Conservation (phyloP, 2,113 vertebrate species). For the Uropsilus gracilis region DNA sequence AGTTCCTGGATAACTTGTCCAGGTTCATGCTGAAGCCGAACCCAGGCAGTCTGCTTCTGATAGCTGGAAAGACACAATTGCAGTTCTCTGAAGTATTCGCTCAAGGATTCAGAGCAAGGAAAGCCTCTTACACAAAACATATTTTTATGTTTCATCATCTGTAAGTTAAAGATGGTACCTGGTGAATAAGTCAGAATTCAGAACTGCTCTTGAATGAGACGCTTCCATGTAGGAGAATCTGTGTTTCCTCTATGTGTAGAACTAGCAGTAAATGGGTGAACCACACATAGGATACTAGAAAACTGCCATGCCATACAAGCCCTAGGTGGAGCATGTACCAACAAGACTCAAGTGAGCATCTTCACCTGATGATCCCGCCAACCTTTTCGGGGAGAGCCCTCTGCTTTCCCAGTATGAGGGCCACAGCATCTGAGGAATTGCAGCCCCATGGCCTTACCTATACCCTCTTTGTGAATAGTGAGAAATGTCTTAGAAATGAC, state of each 20-base stretch:
- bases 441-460: not conserved
- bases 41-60: not conserved
- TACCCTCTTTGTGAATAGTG: not conserved
- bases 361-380: not conserved
- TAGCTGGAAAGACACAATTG: not conserved
- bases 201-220: not conserved
- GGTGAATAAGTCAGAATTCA: not conserved
- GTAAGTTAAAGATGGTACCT: not conserved
- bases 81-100: not conserved
- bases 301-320: not conserved
- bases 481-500: not conserved
- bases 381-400: not conserved
- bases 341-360: too few relatives aligned
- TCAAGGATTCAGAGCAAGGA: conserved; percentile 6
- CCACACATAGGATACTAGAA: not conserved
- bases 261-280: not conserved
- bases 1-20: not conserved
- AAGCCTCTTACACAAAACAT: not conserved
- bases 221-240: not conserved
- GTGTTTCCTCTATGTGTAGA: not conserved
- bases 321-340: not conserved
- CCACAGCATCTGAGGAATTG: not conserved
- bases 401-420: too few relatives aligned
- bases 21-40: not conserved
- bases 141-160: not conserved